Percentiles rank a stretch among this genome's conserved stretches.
Conservation (phyloP, 2,797 vertebrate species). For the Hipposideros larvatus region DNA sequence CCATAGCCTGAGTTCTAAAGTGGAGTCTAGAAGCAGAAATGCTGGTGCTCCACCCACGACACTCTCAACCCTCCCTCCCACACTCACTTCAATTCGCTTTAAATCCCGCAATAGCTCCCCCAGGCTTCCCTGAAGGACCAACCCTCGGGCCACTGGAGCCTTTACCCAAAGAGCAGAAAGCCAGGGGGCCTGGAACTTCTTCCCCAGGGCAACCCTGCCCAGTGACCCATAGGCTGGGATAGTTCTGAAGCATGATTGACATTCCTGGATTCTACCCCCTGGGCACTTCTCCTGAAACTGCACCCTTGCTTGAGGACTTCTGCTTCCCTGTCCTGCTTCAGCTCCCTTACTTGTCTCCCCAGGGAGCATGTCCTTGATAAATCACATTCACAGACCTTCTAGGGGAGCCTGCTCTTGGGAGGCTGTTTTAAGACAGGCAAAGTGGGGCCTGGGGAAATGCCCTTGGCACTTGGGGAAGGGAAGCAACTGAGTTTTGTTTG, state of each 20-base stretch:
- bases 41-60: accelerated
- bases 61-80: not conserved
- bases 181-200: not conserved
- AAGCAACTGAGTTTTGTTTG: not conserved
- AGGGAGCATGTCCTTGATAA: not conserved
- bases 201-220: not conserved
- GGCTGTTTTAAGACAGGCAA: not conserved
- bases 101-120: not conserved
- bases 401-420: not conserved
- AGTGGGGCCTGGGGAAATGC: not conserved
- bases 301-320: not conserved
- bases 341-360: not conserved
- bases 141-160: not conserved
- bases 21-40: not conserved
- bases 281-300: not conserved
- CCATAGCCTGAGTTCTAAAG: not conserved
- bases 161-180: not conserved
- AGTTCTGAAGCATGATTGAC: not conserved
- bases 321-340: not conserved
- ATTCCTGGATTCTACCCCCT: not conserved
- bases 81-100: not conserved
- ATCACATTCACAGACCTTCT: not conserved
- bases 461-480: not conserved
- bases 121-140: not conserved
- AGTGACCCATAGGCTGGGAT: not conserved